phyloP scores from a whole-genome alignment of 2,797 vertebrate species.

The Australoheros facetus region DNA sequence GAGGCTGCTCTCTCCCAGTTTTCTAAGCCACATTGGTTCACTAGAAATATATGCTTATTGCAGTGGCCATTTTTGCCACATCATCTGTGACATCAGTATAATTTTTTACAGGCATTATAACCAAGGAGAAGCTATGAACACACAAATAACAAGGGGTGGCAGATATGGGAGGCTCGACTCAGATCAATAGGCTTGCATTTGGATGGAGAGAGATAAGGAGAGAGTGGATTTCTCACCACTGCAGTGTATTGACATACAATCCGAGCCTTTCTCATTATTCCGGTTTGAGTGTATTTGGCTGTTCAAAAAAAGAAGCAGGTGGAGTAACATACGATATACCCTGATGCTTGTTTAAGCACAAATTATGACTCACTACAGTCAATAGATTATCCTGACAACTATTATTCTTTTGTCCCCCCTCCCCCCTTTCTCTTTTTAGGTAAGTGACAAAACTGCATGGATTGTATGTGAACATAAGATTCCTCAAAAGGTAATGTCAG shows the following conservation, averaged over 20 bases:
- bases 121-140: background rate
- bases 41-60: background rate
- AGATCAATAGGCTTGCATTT: slow-evolving; percentile 54
- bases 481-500: slow-evolving; percentile 57
- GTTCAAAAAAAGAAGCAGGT: background rate
- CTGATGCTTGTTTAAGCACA: slow-evolving; percentile 49
- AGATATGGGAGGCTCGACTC: slow-evolving; percentile 30
- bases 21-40: background rate
- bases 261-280: slow-evolving; percentile 31
- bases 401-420: slow-evolving; percentile 12
- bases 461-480: slow-evolving; percentile 50
- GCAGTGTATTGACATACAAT: slow-evolving; percentile 60
- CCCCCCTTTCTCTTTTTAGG: slow-evolving; percentile 61
- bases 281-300: slow-evolving; percentile 8
- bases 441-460: slow-evolving; percentile 65
- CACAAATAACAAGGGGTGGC: slow-evolving; percentile 8
- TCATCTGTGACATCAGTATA: background rate
- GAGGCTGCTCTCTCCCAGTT: background rate
- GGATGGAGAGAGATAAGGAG: slow-evolving; percentile 32
- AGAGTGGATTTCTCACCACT: slow-evolving; percentile 53
- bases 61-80: background rate
- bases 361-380: slow-evolving; percentile 54
- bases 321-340: slow-evolving; percentile 26
- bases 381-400: slow-evolving; percentile 64
- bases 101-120: slow-evolving; percentile 15